Evolutionary conservation across 2,113 vertebrate species (phyloP).

Genomic region (Heliornis fulica): DNA sequence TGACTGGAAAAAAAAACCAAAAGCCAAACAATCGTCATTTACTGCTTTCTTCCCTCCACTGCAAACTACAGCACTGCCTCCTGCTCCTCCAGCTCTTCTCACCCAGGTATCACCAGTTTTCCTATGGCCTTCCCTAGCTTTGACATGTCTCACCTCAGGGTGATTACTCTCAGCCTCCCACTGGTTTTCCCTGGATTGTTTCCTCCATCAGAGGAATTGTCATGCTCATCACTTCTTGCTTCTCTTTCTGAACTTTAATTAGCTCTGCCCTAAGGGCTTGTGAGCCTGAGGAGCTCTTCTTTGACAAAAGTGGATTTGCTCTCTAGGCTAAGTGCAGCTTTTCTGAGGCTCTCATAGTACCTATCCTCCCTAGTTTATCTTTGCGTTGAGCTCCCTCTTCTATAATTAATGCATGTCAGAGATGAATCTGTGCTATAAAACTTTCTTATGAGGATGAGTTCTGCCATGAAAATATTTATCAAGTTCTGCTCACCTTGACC

Average conservation of each 20-base stretch:
- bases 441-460: constrained; percentile 5
- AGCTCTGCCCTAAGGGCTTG: not conserved
- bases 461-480: constrained; percentile 30
- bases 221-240: constrained; percentile 2
- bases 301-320: not conserved
- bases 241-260: constrained; percentile 31
- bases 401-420: constrained; percentile 29
- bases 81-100: not conserved
- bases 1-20: not conserved
- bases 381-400: not conserved
- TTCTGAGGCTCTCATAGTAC: not conserved
- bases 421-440: constrained; percentile 13
- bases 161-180: not conserved
- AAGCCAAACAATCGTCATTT: too few relatives aligned
- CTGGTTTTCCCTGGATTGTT: not conserved
- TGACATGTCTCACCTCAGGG: not conserved
- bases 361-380: not conserved
- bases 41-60: not conserved
- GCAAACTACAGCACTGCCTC: not conserved
- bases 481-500: constrained; percentile 28
- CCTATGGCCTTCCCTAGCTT: not conserved
- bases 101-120: not conserved
- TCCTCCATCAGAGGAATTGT: not conserved
- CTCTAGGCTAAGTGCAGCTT: not conserved
- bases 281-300: not conserved